A percentile compares a stretch with the other conserved stretches of the same genome.
Evolutionary conservation across 1,140 invertebrate species (phyloP).

Genomic region (Nixonia krombeini): DNA sequence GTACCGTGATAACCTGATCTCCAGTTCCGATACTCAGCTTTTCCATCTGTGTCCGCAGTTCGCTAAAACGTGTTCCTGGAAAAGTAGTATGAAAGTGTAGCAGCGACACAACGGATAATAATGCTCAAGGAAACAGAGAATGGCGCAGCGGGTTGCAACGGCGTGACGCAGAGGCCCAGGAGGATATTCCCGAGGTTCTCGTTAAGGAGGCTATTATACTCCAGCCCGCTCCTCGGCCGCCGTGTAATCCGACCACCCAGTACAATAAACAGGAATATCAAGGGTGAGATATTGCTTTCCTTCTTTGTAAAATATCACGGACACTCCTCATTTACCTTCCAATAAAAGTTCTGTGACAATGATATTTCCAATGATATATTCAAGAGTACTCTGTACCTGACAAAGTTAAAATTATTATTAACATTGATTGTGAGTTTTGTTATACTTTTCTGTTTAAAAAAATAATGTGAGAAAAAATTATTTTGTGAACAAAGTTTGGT

Average conservation of each 20-base stretch:
- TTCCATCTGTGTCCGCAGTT: constrained; percentile 4
- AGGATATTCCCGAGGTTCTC: constrained; percentile 70
- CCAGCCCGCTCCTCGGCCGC: constrained; percentile 70
- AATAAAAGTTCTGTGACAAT: no score
- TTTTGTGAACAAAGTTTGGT: no score
- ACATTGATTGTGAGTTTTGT: no score
- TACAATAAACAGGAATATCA: constrained; percentile 51
- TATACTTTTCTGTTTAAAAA: no score
- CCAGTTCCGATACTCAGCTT: neutral
- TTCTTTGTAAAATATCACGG: neutral
- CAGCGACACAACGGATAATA: constrained; percentile 24
- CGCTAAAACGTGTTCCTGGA: constrained; percentile 17
- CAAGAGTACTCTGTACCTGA: no score
- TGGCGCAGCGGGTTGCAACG: constrained; percentile 56
- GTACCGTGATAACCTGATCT: no score
- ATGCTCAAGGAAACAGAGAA: constrained; percentile 68
- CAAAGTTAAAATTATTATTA: no score
- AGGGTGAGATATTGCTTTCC: constrained; percentile 46
- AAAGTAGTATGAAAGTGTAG: constrained; percentile 33
- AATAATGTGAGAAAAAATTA: no score
- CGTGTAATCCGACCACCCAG: constrained; percentile 62
- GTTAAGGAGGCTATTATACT: constrained; percentile 69
- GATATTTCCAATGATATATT: no score
- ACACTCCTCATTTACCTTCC: no score
- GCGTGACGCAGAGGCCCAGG: constrained; percentile 54